phyloP scores from a whole-genome alignment of 2,113 vertebrate genomes.

The Laticauda laticaudata region DNA sequence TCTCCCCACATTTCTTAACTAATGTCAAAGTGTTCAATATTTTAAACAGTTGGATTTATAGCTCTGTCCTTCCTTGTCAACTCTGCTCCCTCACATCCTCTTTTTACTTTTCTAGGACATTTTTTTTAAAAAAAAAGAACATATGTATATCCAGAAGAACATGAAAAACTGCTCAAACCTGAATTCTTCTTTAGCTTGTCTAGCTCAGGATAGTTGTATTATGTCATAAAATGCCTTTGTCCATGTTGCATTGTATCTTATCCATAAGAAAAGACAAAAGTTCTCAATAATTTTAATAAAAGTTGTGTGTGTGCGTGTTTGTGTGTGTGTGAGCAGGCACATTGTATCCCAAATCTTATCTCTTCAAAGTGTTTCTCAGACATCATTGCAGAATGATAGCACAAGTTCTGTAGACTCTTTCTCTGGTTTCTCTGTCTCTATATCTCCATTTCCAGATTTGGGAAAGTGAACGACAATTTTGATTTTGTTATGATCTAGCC shows the following conservation, averaged over 20 bases:
- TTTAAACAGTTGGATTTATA: background rate
- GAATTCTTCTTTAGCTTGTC: background rate
- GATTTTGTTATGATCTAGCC: background rate
- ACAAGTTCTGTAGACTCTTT: background rate
- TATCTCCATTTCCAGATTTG: background rate
- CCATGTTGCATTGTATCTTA: background rate
- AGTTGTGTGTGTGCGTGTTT: background rate
- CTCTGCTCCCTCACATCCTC: background rate
- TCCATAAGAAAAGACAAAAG: background rate
- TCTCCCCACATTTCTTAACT: background rate
- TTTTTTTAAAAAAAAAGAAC: background rate
- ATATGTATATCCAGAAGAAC: too few relatives aligned
- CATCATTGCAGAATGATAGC: background rate
- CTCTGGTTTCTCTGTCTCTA: background rate
- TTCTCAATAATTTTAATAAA: background rate
- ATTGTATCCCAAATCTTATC: too few relatives aligned
- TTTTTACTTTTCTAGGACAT: background rate
- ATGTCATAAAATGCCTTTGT: background rate
- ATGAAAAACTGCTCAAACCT: background rate
- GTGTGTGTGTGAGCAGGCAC: background rate
- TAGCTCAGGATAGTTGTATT: background rate
- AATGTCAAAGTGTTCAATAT: background rate
- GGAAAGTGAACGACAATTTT: background rate
- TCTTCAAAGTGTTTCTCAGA: background rate
- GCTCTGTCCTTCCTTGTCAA: background rate